These are phyloP conservation scores for Brachionichthys hirsutus DNA, from an alignment of 2,113 vertebrate species.

Conservation along the genomic window DNA sequence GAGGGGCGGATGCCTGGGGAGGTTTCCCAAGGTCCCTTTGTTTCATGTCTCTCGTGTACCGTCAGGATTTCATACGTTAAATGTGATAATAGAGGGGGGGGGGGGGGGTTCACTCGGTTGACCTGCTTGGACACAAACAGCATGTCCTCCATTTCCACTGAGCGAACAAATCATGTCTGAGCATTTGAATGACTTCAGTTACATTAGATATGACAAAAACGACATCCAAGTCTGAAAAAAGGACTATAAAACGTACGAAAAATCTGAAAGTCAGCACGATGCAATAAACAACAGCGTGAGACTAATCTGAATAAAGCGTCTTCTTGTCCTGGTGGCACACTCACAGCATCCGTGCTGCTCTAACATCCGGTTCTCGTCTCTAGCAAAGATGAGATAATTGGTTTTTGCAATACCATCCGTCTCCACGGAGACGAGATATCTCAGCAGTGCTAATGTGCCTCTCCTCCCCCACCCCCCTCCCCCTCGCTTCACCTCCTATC, in stretches of 20 bases:
- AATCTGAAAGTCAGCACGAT: conserved; percentile 48
- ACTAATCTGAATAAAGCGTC: conserved; percentile 53
- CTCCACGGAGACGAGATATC: conserved; percentile 73
- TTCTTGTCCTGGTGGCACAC: conserved; percentile 60
- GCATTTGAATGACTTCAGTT: conserved; percentile 38
- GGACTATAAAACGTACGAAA: conserved; percentile 26
- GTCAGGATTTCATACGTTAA: conserved; percentile 9
- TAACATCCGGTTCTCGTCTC: conserved; percentile 63
- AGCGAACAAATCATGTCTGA: conserved; percentile 5
- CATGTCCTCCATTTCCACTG: not conserved
- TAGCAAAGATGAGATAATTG: conserved; percentile 69
- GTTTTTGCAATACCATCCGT: conserved; percentile 67
- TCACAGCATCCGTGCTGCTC: conserved; percentile 55
- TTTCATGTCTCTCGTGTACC: conserved; percentile 4
- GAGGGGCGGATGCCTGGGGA: conserved; percentile 23
- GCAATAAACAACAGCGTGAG: conserved; percentile 41
- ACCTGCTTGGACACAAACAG: conserved; percentile 1
- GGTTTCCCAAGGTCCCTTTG: conserved; percentile 12
- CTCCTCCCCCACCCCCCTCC: conserved; percentile 19
- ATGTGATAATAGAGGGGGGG: conserved; percentile 8
- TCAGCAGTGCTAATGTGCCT: conserved; percentile 54
- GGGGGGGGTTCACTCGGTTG: not conserved
- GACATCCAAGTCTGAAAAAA: conserved; percentile 18
- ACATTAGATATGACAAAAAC: conserved; percentile 41
- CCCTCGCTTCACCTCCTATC: conserved; percentile 44